Evolutionary conservation across 2,113 vertebrate genomes (phyloP).

Genomic region (Cryptomyrus ogoouensis): DNA sequence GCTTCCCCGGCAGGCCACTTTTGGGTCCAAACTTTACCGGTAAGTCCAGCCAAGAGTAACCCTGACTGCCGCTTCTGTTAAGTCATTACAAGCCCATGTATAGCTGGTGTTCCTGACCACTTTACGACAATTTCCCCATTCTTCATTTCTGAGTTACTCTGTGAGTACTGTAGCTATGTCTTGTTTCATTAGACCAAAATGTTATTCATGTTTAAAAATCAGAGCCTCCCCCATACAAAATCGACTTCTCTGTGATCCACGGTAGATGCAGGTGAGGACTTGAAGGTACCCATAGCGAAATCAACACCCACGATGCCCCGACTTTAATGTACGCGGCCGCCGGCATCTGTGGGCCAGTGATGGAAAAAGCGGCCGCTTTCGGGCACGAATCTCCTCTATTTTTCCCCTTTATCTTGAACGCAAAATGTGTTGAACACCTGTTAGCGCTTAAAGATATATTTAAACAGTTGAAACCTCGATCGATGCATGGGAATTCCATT

Average conservation of each 20-base stretch:
- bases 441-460: background rate
- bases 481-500: background rate
- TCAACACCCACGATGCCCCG: background rate
- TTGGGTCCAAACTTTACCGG: background rate
- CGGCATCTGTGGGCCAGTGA: background rate
- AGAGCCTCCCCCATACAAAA: background rate
- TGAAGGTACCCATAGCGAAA: background rate
- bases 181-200: background rate
- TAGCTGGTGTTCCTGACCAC: background rate
- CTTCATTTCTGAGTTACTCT: background rate
- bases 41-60: background rate
- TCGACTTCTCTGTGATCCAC: background rate
- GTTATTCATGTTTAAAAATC: background rate
- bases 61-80: background rate
- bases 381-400: background rate
- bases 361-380: background rate
- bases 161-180: background rate
- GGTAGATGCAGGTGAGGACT: background rate
- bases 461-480: background rate
- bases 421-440: constrained; percentile 7
- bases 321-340: background rate
- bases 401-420: background rate
- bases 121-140: background rate
- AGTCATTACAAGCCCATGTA: background rate
- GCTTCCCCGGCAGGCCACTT: background rate